Evolutionary conservation across 2,797 vertebrate genomes (phyloP).

Genomic region (Coccyzus lansbergi): DNA sequence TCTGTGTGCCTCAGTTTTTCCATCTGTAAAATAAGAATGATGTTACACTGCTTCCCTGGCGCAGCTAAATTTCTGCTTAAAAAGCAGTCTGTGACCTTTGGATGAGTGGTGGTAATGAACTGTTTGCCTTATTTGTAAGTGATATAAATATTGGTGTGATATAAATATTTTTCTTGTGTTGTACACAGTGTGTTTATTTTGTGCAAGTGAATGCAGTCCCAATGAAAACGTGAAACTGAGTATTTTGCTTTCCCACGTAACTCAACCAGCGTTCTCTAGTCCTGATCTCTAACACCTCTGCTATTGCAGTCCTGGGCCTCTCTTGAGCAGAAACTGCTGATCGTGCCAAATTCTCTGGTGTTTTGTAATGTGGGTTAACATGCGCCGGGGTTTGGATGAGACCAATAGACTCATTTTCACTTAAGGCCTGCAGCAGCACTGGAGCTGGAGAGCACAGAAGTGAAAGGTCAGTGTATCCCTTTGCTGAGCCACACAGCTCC

Average conservation of each 20-base stretch:
- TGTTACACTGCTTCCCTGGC: constrained; percentile 15
- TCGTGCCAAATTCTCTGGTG: constrained; percentile 70
- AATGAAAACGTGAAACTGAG: neutral
- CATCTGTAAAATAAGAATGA: constrained; percentile 57
- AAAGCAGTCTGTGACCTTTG: constrained; percentile 58
- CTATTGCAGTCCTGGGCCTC: constrained; percentile 68
- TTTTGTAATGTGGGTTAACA: constrained; percentile 62
- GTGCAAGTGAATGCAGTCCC: constrained; percentile 33
- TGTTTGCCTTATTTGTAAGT: constrained; percentile 57
- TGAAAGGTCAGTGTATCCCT: constrained; percentile 38
- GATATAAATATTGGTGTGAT: constrained; percentile 23
- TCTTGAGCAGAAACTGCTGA: constrained; percentile 68
- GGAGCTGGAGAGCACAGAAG: neutral
- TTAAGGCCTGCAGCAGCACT: neutral
- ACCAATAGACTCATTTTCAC: constrained; percentile 60
- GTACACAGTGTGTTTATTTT: constrained; percentile 41
- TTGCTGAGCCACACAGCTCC: constrained; percentile 19
- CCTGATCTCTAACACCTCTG: constrained; percentile 71
- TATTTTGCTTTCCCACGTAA: constrained; percentile 58
- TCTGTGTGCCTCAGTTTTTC: constrained; percentile 68
- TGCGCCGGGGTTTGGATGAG: constrained; percentile 51
- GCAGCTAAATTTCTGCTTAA: constrained; percentile 43
- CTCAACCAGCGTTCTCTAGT: constrained; percentile 12
- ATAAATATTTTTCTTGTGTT: constrained; percentile 40
- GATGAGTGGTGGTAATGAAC: constrained; percentile 51